Percentiles rank a stretch among this genome's conserved stretches.
phyloP scores from a whole-genome alignment of 2,888 invertebrate genomes.

The Synanthedon myopaeformis region DNA sequence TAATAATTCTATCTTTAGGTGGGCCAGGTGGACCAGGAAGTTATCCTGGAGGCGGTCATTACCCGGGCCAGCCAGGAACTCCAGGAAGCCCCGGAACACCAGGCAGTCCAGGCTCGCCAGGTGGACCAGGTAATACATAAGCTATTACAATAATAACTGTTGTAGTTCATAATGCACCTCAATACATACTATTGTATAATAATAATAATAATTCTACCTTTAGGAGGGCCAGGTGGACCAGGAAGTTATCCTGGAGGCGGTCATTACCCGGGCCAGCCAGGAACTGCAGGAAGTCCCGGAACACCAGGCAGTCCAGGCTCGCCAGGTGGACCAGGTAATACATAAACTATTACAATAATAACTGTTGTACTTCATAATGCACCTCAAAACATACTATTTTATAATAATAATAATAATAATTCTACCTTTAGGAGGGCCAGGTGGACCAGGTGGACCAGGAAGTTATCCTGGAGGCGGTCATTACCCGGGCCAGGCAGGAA shows the following conservation, averaged over 20 bases:
- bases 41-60: not conserved
- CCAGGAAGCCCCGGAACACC: conserved; percentile 10
- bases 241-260: conserved; percentile 11
- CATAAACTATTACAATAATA: not conserved
- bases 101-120: not conserved
- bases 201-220: not conserved
- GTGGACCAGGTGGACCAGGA: conserved; percentile 16
- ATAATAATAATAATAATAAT: no score
- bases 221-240: conserved; percentile 13
- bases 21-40: conserved; percentile 17
- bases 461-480: conserved; percentile 9
- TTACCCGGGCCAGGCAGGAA: conserved; percentile 6
- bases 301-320: conserved; percentile 1
- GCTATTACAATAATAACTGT: not conserved
- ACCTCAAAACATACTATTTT: no score
- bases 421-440: conserved; percentile 6
- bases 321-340: conserved; percentile 1
- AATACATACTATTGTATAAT: not conserved
- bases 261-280: conserved; percentile 6
- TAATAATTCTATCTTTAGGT: no score
- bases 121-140: conserved; percentile 4
- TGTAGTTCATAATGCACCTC: not conserved
- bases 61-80: conserved; percentile 14
- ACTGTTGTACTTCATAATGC: no score
- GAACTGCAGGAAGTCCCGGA: conserved; percentile 9